Percentiles rank a stretch among this genome's conserved stretches.
Evolutionary conservation across 2,888 invertebrate genomes (phyloP).

Genomic region (Hecatera dysodea): DNA sequence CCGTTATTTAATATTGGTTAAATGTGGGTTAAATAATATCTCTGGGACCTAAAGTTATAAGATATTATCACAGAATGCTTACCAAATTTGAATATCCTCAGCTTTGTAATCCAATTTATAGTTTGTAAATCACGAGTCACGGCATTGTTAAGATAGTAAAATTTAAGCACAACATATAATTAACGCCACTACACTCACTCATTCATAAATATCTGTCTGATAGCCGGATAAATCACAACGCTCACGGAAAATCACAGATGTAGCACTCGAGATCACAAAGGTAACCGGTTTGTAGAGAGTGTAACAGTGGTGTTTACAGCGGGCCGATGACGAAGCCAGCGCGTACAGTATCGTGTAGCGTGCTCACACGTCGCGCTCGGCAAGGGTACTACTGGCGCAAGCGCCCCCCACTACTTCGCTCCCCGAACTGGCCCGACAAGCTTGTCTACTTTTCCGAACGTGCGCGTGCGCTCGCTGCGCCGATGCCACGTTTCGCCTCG

Average conservation of each 20-base stretch:
- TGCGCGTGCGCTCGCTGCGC: slow-evolving; percentile 89
- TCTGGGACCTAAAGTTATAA: slow-evolving; percentile 13
- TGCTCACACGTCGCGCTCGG: slow-evolving; percentile 80
- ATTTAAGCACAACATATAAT: slow-evolving; percentile 70
- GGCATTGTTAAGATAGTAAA: slow-evolving; percentile 65
- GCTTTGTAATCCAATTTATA: slow-evolving; percentile 81
- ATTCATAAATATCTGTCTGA: slow-evolving; percentile 68
- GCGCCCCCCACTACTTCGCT: slow-evolving; percentile 80
- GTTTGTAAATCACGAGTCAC: slow-evolving; percentile 77
- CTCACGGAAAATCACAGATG: slow-evolving; percentile 77
- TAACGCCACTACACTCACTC: slow-evolving; percentile 70
- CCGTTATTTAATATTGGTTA: slow-evolving; percentile 69
- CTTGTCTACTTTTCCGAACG: slow-evolving; percentile 78
- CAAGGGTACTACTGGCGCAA: slow-evolving; percentile 84
- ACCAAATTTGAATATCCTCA: slow-evolving; percentile 78
- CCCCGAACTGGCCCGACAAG: slow-evolving; percentile 84
- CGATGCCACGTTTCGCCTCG: slow-evolving; percentile 84
- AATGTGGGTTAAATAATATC: slow-evolving; percentile 54
- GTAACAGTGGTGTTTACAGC: slow-evolving; percentile 78
- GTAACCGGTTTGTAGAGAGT: slow-evolving; percentile 87
- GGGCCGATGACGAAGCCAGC: slow-evolving; percentile 68
- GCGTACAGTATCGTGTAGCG: slow-evolving; percentile 71
- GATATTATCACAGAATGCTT: slow-evolving; percentile 68
- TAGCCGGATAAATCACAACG: slow-evolving; percentile 71
- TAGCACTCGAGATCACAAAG: slow-evolving; percentile 80